Evolutionary conservation across 1,140 invertebrate genomes (phyloP), one percentile per base, ranked within the genome.

Genomic region (Drosophila erecta): DNA sequence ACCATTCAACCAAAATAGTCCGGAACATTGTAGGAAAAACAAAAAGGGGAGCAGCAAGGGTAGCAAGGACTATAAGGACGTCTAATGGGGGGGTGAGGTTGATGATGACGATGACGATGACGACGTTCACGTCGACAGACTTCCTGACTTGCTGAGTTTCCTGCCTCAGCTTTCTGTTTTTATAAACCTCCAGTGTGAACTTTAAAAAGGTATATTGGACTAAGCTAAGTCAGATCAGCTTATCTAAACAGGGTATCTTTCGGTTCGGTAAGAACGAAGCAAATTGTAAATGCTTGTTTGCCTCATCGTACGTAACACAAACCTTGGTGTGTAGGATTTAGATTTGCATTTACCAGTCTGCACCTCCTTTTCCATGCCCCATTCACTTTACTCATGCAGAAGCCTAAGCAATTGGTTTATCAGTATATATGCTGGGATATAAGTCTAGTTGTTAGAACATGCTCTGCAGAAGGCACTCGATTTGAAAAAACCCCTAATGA

Each of bases 1-100:
- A 81, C 81, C 81, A 84, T 86, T 84, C 73, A 74, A 77, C 66
- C 58, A 72, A 81, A 86, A 84, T 64, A 69, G 81, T 80, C 72
- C 50, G 55, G 76, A 49, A 85, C 76, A 67, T 79, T 83, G 59
- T 85, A 64, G 62, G 70, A 76, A 83, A 83, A 79, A 84, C 60
- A 69, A 75, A 51, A 59, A 53, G 59, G 22, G 24, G 46, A 12
- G 22, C 7, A 5, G 5, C 17, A 17, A 2, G 72, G 33, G n/a
- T 17, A n/a, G 51, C 51, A 60, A 59, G 30, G 51, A 41, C 47
- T 47, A n/a, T 24, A 24, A 58, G 58, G 62, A 40, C 35, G 20
- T n/a, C 53, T 40, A 33, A 27, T 50, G 47, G 7, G 27, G 27
- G 27, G 49, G n/a, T 15, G 37, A 17, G 35, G 58, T 35, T 47